These are phyloP conservation scores for Hirudinaria manillensis DNA, from an alignment of 2,888 invertebrate species.

Conservation along the genomic window DNA sequence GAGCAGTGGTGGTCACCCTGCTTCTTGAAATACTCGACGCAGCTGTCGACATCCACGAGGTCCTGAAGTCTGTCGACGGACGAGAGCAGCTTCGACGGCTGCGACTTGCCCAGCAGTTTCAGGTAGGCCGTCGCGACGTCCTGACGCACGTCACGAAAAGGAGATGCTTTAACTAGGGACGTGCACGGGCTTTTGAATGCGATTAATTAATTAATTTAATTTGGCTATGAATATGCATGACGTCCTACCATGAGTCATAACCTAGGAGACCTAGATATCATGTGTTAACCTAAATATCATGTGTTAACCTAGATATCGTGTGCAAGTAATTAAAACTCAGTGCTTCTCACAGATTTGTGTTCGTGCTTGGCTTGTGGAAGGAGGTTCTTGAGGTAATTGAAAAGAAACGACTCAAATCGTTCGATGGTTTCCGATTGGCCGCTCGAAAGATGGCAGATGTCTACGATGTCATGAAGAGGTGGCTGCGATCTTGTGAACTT, in stretches of 20 bases:
- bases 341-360: neutral
- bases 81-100: slow-evolving; percentile 48
- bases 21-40: slow-evolving; percentile 53
- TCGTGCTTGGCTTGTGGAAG: neutral
- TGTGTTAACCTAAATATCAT: too few relatives aligned
- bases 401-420: slow-evolving; percentile 53
- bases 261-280: too few relatives aligned
- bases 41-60: slow-evolving; percentile 52
- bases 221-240: neutral
- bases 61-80: slow-evolving; percentile 40
- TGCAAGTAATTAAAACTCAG: too few relatives aligned
- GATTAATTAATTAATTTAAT: neutral
- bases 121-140: slow-evolving; percentile 55
- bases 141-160: slow-evolving; percentile 41
- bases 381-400: slow-evolving; percentile 49
- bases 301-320: too few relatives aligned
- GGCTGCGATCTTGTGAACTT: slow-evolving; percentile 55
- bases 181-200: neutral
- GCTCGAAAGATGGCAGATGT: slow-evolving; percentile 54
- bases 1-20: slow-evolving; percentile 53
- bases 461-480: slow-evolving; percentile 56
- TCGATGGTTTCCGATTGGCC: slow-evolving; percentile 41
- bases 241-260: too few relatives aligned
- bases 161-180: neutral
- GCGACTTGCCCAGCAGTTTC: slow-evolving; percentile 54